Conservation (phyloP, 2,113 vertebrate genomes). For the Seriola rivoliana region DNA sequence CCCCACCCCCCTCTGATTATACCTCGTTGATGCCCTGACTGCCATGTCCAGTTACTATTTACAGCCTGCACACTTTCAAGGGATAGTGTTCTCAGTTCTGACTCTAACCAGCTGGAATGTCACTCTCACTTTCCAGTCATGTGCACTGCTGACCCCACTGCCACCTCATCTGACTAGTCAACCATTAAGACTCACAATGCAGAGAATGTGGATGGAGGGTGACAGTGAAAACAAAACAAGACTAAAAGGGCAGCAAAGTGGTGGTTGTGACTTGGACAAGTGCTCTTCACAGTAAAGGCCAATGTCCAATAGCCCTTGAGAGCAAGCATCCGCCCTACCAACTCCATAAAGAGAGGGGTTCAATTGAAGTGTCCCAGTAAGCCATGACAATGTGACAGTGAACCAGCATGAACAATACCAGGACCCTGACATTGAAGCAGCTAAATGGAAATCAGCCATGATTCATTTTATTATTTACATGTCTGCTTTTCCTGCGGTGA, state of each 20-base stretch:
- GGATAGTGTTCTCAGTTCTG: conserved; percentile 30
- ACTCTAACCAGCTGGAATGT: conserved; percentile 44
- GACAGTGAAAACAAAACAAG: conserved; percentile 54
- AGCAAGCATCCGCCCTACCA: background rate
- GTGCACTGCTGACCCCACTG: conserved; percentile 42
- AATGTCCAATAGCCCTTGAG: background rate
- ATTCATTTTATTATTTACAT: background rate
- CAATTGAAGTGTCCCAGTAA: background rate
- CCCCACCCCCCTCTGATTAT: conserved; percentile 14
- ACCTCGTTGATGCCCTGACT: conserved; percentile 50
- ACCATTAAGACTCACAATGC: conserved; percentile 30
- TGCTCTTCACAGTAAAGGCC: conserved; percentile 10
- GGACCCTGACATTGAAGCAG: background rate
- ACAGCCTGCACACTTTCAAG: conserved; percentile 35
- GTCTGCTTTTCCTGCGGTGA: background rate
- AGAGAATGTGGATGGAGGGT: conserved; percentile 40
- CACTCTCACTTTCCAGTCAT: conserved; percentile 46
- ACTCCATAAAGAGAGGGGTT: background rate
- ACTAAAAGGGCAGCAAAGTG: conserved; percentile 12
- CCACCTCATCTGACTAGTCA: conserved; percentile 21
- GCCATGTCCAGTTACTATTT: conserved; percentile 51
- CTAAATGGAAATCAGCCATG: background rate
- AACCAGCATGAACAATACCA: background rate
- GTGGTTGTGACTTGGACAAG: background rate
- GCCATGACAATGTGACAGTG: background rate